phyloP scores from a whole-genome alignment of 2,113 vertebrate species.

The Numenius arquata region DNA sequence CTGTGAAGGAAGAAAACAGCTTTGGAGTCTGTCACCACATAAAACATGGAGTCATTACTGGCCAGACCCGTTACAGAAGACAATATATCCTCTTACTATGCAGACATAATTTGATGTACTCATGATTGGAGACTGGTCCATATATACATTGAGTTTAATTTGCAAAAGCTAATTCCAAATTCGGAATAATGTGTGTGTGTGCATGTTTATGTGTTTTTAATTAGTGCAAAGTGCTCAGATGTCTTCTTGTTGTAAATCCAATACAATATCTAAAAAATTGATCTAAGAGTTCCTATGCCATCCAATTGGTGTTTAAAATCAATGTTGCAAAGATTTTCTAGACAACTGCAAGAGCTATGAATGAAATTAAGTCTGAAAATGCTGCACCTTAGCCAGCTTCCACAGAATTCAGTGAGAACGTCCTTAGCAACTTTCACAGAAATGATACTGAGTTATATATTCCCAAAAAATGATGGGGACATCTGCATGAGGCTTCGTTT shows the following conservation, averaged over 20 bases:
- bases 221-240: neutral
- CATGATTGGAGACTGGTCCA: neutral
- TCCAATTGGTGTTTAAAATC: neutral
- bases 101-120: neutral
- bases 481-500: neutral
- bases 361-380: conserved; percentile 12
- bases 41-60: neutral
- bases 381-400: neutral
- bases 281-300: neutral
- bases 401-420: neutral
- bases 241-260: neutral
- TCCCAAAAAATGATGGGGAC: neutral
- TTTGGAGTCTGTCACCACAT: neutral
- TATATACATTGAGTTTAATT: neutral
- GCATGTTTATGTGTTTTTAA: neutral
- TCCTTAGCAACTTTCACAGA: neutral
- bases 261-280: neutral
- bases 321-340: conserved; percentile 36
- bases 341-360: neutral
- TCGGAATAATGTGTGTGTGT: neutral
- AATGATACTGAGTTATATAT: neutral
- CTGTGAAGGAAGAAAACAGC: neutral
- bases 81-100: neutral
- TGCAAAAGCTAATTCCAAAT: neutral
- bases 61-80: neutral